phyloP scores from a whole-genome alignment of 2,797 vertebrate species.

The Tangara arthus region DNA sequence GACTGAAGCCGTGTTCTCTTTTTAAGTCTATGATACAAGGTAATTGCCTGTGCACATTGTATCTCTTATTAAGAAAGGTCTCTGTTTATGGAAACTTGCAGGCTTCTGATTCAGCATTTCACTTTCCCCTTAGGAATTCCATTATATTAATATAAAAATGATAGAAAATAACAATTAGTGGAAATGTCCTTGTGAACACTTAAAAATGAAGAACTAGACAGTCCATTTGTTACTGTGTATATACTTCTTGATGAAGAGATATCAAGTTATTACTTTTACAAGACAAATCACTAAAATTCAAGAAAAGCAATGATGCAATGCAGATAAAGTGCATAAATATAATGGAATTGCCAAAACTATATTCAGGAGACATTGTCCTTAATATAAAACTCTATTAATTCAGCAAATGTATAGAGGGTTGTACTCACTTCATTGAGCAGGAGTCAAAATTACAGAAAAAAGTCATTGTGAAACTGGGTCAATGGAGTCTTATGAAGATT shows the following conservation, averaged over 20 bases:
- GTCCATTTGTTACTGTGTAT: not conserved
- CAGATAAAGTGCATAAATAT: not conserved
- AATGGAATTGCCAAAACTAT: not conserved
- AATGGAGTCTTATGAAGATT: not conserved
- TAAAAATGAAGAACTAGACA: not conserved
- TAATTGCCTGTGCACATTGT: not conserved
- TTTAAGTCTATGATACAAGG: not conserved
- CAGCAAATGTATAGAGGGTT: not conserved
- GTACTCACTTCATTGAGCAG: not conserved
- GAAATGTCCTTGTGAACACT: not conserved
- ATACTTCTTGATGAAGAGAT: not conserved
- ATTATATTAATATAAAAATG: not conserved
- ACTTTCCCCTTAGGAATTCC: not conserved
- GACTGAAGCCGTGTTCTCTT: not conserved
- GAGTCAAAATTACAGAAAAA: slow-evolving; percentile 13
- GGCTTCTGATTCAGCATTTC: not conserved
- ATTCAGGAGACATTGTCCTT: not conserved
- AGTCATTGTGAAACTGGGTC: not conserved
- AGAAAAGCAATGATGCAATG: not conserved
- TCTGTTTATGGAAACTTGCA: not conserved
- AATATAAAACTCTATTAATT: not conserved
- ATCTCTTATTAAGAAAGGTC: not conserved
- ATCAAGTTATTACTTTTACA: not conserved
- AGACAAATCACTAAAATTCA: not conserved
- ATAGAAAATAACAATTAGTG: not conserved